A percentile compares a stretch with the other conserved stretches of the same genome.
phyloP scores from a whole-genome alignment of 2,888 invertebrate species.

The Phorcus lineatus region DNA sequence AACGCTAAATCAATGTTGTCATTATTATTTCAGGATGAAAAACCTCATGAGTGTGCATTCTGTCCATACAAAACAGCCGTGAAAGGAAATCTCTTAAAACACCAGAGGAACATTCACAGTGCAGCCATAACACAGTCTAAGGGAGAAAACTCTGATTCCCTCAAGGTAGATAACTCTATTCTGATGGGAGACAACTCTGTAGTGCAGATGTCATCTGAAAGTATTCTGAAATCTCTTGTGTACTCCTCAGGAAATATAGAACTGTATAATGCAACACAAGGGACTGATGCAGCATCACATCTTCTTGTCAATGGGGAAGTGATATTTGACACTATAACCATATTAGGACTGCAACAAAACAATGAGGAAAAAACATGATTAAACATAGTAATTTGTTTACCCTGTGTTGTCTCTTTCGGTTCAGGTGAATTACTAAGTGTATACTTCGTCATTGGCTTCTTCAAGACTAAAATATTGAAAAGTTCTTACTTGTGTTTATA shows the following conservation, averaged over 20 bases:
- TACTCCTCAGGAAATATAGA: neutral
- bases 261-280: neutral
- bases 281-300: neutral
- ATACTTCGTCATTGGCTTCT: too few relatives aligned
- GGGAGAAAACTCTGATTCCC: neutral
- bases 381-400: too few relatives aligned
- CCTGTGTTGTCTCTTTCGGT: too few relatives aligned
- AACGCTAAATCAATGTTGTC: neutral
- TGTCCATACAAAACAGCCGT: constrained; percentile 14
- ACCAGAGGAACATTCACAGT: neutral
- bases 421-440: too few relatives aligned
- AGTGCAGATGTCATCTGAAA: neutral
- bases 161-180: neutral
- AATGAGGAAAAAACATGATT: too few relatives aligned
- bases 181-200: neutral
- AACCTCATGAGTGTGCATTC: neutral
- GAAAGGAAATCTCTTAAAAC: constrained; percentile 4
- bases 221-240: neutral
- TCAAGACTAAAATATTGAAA: too few relatives aligned
- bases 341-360: too few relatives aligned
- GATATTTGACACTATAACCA: neutral
- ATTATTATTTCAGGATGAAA: neutral
- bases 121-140: neutral
- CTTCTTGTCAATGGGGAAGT: neutral
- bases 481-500: too few relatives aligned